Evolutionary conservation across 2,797 vertebrate genomes (phyloP).

Genomic region (Chelonia mydas): DNA sequence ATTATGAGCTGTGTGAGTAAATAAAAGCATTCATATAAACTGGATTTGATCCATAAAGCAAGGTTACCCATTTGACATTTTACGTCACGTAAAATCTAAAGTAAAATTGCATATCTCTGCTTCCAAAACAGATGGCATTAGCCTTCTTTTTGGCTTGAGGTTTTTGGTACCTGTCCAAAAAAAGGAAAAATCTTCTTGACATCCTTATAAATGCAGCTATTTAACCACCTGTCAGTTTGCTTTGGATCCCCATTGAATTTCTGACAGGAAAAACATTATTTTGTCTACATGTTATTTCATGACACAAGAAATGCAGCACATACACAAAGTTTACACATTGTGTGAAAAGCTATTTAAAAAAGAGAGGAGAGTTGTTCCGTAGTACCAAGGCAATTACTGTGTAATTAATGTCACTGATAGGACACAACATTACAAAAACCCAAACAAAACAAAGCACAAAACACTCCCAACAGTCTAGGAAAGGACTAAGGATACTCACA

Average conservation of each 20-base stretch:
- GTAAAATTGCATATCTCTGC: slow-evolving; percentile 55
- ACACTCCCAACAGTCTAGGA: not conserved
- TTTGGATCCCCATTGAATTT: slow-evolving; percentile 75
- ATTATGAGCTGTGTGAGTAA: slow-evolving; percentile 26
- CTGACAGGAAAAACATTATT: slow-evolving; percentile 80
- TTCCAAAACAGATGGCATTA: slow-evolving; percentile 77
- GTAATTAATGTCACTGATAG: slow-evolving; percentile 73
- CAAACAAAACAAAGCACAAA: slow-evolving; percentile 63
- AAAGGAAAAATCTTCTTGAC: slow-evolving; percentile 74
- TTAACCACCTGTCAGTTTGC: slow-evolving; percentile 79
- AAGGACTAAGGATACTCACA: not conserved
- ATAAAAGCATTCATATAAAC: slow-evolving; percentile 32
- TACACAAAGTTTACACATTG: slow-evolving; percentile 70
- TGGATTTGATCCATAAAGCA: slow-evolving; percentile 55
- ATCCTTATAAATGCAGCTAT: slow-evolving; percentile 79
- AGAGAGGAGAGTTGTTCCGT: slow-evolving; percentile 60
- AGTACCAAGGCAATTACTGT: slow-evolving; percentile 62
- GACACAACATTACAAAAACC: slow-evolving; percentile 58
- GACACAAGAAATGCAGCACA: slow-evolving; percentile 63
- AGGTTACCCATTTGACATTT: slow-evolving; percentile 63
- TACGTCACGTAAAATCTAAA: slow-evolving; percentile 45
- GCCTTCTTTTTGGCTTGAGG: slow-evolving; percentile 75
- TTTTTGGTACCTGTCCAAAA: slow-evolving; percentile 78
- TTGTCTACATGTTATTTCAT: slow-evolving; percentile 72
- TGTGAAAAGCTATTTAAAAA: slow-evolving; percentile 73